Conservation (phyloP, 2,797 vertebrate genomes). For the Hippopotamyrus pictus region DNA sequence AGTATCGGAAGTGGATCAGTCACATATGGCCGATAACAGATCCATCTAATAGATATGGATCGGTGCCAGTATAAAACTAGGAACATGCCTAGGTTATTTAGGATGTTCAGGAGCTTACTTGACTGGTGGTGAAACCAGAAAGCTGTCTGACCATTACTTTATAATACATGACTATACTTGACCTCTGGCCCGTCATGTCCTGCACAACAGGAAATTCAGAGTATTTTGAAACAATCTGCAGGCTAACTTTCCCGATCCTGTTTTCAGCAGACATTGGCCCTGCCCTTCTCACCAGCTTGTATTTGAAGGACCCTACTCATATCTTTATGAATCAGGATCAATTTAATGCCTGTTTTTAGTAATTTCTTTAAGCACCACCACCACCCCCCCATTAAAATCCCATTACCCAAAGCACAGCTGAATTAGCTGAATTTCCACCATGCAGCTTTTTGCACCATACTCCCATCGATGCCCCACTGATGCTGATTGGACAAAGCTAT, state of each 20-base stretch:
- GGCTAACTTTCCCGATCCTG: not conserved
- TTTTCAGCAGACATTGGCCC: not conserved
- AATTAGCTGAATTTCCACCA: conserved; percentile 1
- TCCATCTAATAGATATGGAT: too few relatives aligned
- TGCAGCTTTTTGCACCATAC: not conserved
- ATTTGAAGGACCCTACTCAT: conserved; percentile 40
- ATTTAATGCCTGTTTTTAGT: conserved; percentile 58
- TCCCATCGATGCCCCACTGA: not conserved
- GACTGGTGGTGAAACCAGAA: not conserved
- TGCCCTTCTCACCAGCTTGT: not conserved
- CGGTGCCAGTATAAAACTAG: not conserved
- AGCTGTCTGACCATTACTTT: not conserved
- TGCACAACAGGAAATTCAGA: not conserved
- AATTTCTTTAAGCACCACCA: conserved; percentile 55
- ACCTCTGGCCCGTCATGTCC: not conserved
- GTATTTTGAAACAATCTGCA: not conserved
- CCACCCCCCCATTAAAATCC: conserved; percentile 58
- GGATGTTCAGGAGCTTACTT: not conserved
- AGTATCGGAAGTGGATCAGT: too few relatives aligned
- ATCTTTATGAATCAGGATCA: conserved; percentile 63
- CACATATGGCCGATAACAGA: too few relatives aligned
- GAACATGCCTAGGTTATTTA: not conserved
- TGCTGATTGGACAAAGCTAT: not conserved
- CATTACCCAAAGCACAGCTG: conserved; percentile 51
- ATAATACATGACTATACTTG: not conserved